Evolutionary conservation across 2,888 invertebrate genomes (phyloP).

Genomic region (Hypselothyrea guttata): DNA sequence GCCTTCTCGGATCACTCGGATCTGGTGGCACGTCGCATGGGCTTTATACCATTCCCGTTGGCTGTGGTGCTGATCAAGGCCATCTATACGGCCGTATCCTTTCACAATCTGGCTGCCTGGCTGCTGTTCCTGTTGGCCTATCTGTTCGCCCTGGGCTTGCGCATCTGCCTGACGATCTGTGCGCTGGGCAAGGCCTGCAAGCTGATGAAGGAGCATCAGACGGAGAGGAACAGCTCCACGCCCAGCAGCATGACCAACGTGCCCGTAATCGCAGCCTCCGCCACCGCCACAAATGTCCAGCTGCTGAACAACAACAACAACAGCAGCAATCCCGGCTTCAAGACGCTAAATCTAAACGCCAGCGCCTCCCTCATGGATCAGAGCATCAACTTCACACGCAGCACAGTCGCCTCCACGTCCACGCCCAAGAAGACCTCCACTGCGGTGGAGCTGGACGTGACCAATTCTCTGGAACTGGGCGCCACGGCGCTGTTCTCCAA

Average conservation of each 20-base stretch:
- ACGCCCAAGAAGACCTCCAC: conserved; percentile 65
- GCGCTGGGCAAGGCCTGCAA: conserved; percentile 95
- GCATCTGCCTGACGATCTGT: conserved; percentile 93
- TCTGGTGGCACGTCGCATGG: conserved; percentile 97
- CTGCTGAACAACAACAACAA: conserved; percentile 38
- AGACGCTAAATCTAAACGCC: conserved; percentile 44
- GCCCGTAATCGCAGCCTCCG: conserved; percentile 56
- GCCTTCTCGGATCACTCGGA: conserved; percentile 99
- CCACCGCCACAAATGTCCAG: conserved; percentile 11
- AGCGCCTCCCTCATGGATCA: conserved; percentile 54
- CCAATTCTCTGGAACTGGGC: conserved; percentile 84
- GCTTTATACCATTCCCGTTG: conserved; percentile 98
- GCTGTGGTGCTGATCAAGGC: conserved; percentile 96
- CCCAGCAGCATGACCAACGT: conserved; percentile 79
- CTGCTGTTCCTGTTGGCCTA: conserved; percentile 89
- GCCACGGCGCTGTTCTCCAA: conserved; percentile 92
- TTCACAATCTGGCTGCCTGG: conserved; percentile 88
- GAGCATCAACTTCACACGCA: conserved; percentile 47
- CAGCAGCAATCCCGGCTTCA: conserved; percentile 44
- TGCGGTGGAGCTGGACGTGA: conserved; percentile 77
- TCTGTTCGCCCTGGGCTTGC: conserved; percentile 88
- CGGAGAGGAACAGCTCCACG: conserved; percentile 79
- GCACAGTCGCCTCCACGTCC: conserved; percentile 51
- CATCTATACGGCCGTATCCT: conserved; percentile 90
- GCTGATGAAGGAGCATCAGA: conserved; percentile 89